Evolutionary conservation across 2,888 invertebrate genomes (phyloP).

Genomic region (Ceratothoa steindachneri): DNA sequence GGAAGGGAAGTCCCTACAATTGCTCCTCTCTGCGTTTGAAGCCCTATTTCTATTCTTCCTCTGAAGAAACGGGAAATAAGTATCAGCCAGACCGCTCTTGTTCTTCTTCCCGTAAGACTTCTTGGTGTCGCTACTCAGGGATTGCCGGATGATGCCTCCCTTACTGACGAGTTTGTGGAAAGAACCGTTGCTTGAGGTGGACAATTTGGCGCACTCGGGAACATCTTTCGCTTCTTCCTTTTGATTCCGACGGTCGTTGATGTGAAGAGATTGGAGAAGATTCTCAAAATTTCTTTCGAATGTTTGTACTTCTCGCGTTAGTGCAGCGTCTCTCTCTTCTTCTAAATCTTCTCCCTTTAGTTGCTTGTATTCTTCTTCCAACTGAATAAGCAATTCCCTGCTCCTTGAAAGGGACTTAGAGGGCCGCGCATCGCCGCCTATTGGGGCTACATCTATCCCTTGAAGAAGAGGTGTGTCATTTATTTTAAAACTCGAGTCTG

Average conservation of each 20-base stretch:
- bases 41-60: conserved; percentile 48
- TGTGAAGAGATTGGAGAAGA: background rate
- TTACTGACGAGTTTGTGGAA: background rate
- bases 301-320: background rate
- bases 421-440: background rate
- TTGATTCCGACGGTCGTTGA: background rate
- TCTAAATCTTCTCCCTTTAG: conserved; percentile 34
- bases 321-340: background rate
- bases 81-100: conserved; percentile 30
- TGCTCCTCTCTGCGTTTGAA: conserved; percentile 41
- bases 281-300: background rate
- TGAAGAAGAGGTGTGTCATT: background rate
- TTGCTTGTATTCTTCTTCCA: conserved; percentile 34
- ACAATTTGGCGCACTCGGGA: too few relatives aligned
- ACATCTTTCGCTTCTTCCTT: too few relatives aligned
- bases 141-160: background rate
- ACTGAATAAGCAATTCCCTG: conserved; percentile 37
- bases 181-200: background rate
- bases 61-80: conserved; percentile 44
- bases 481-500: background rate
- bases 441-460: background rate
- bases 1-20: too few relatives aligned
- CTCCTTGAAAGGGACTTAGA: conserved; percentile 38
- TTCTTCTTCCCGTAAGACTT: background rate
- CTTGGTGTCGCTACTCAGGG: too few relatives aligned